These are phyloP conservation scores for Noctua fimbriata DNA, from an alignment of 2,888 invertebrate species.

Conservation along the genomic window DNA sequence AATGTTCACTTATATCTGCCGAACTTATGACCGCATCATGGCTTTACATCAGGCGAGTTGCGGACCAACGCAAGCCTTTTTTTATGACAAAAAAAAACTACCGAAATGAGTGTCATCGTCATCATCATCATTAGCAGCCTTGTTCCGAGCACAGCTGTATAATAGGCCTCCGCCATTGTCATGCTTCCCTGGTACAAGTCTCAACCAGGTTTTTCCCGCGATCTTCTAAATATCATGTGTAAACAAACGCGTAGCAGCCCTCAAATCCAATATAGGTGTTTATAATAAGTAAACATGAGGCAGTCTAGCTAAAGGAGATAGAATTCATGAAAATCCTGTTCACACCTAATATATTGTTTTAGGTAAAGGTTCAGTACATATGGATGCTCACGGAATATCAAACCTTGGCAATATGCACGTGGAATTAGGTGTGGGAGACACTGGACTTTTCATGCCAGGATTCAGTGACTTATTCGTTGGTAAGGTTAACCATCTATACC, in stretches of 20 bases:
- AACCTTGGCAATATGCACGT: slow-evolving; percentile 81
- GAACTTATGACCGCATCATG: not conserved
- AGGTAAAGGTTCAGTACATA: slow-evolving; percentile 79
- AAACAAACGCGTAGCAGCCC: not conserved
- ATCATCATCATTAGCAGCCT: not conserved
- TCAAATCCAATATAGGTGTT: not conserved
- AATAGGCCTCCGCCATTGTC: not conserved
- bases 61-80: not conserved
- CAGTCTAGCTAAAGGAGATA: slow-evolving; percentile 20
- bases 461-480: slow-evolving; percentile 78
- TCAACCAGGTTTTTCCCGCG: not conserved
- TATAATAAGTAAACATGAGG: slow-evolving; percentile 18
- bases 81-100: not conserved
- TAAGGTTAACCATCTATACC: slow-evolving; percentile 63
- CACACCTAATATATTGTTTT: slow-evolving; percentile 52
- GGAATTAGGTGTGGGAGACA: slow-evolving; percentile 75
- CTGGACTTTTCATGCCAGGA: slow-evolving; percentile 77
- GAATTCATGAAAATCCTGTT: slow-evolving; percentile 21
- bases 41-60: not conserved
- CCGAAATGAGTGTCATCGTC: not conserved
- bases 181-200: not conserved
- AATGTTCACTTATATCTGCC: not conserved
- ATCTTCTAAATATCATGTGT: not conserved
- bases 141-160: not conserved
- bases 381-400: slow-evolving; percentile 82